These are phyloP conservation scores for Ophioninae sp. DNA, from an alignment of 2,888 invertebrate genomes.

Conservation along the genomic window DNA sequence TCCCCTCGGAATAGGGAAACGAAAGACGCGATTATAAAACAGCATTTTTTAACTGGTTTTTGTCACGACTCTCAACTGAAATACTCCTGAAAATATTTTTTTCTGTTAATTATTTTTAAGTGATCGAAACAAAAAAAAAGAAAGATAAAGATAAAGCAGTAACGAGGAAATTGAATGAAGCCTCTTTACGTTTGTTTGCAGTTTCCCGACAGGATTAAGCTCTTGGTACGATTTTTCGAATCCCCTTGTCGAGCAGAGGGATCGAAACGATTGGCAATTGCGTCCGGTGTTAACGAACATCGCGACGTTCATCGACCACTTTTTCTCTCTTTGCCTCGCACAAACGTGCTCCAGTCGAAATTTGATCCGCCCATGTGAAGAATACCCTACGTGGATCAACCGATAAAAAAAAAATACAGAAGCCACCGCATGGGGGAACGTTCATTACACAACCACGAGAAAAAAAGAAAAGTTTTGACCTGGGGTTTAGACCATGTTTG, in stretches of 20 bases:
- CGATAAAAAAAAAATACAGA: background rate
- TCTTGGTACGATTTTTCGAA: background rate
- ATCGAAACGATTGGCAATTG: conserved; percentile 19
- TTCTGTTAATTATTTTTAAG: background rate
- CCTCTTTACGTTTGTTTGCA: conserved; percentile 9
- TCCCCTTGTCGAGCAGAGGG: background rate
- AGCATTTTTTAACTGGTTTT: background rate
- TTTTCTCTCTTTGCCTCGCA: background rate
- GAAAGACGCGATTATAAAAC: background rate
- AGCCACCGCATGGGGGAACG: too few relatives aligned
- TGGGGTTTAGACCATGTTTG: too few relatives aligned
- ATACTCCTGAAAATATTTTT: background rate
- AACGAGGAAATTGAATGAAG: background rate
- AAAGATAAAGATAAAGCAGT: background rate
- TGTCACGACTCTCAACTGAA: background rate
- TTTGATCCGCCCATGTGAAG: background rate
- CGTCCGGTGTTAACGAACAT: background rate
- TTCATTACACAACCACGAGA: too few relatives aligned
- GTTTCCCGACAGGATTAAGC: background rate
- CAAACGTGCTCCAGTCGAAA: background rate
- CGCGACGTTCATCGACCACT: conserved; percentile 11
- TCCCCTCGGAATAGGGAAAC: background rate
- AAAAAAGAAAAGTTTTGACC: too few relatives aligned
- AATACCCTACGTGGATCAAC: background rate
- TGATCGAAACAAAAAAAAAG: background rate